Evolutionary conservation across 23 tunicate genomes (phyloP).

Genomic region (Phallusia fumigata): DNA sequence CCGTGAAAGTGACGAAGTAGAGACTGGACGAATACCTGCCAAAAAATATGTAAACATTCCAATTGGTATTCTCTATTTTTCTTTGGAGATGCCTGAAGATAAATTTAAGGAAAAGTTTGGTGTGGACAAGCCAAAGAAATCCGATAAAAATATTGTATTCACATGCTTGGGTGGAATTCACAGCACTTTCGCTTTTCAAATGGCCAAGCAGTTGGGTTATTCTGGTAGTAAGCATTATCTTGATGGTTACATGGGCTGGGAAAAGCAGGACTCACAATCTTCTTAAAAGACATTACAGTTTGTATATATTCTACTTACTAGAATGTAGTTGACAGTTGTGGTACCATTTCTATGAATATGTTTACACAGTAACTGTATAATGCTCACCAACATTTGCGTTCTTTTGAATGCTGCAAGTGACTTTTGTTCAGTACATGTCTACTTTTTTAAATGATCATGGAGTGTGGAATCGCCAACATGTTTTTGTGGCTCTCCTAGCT

Average conservation of each 20-base stretch:
- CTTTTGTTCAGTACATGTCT: too few species aligned
- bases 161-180: slow-evolving; percentile 64
- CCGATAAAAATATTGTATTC: slow-evolving; percentile 48
- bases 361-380: too few species aligned
- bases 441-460: too few species aligned
- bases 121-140: slow-evolving; percentile 34
- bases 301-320: too few species aligned
- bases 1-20: slow-evolving; percentile 67
- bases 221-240: slow-evolving; percentile 58
- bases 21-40: slow-evolving; percentile 54
- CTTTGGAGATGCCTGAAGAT: slow-evolving; percentile 41
- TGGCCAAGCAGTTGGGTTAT: slow-evolving; percentile 53
- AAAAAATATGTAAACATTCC: slow-evolving; percentile 66
- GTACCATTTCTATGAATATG: too few species aligned
- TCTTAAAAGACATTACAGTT: too few species aligned
- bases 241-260: slow-evolving; percentile 75
- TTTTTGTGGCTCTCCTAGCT: too few species aligned
- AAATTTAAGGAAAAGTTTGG: slow-evolving; percentile 63
- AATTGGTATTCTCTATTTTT: slow-evolving; percentile 31
- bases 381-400: too few species aligned
- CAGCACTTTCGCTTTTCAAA: slow-evolving; percentile 60
- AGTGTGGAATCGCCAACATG: too few species aligned
- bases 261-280: too few species aligned
- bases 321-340: too few species aligned
- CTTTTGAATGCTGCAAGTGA: too few species aligned